Evolutionary conservation across 2,888 invertebrate genomes (phyloP).

Genomic region (Miltochrista miniata): DNA sequence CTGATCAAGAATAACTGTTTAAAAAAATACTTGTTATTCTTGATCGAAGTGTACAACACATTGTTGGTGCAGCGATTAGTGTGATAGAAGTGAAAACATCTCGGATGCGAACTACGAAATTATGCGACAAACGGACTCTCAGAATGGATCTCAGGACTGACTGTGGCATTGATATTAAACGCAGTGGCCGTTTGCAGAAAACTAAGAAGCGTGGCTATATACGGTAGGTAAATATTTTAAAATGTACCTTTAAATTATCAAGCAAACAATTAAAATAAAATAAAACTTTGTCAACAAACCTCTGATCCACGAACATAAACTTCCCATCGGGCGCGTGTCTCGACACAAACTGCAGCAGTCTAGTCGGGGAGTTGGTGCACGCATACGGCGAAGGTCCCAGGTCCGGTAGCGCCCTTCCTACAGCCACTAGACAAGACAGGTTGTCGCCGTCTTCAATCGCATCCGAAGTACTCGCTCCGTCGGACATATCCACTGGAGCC

Average conservation of each 20-base stretch:
- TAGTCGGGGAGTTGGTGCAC: slow-evolving; percentile 58
- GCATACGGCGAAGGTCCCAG: slow-evolving; percentile 63
- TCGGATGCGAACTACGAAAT: too few relatives aligned
- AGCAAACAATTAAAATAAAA: not conserved
- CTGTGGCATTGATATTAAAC: too few relatives aligned
- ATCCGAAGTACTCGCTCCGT: slow-evolving; percentile 86
- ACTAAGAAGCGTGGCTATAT: too few relatives aligned
- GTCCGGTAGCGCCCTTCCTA: slow-evolving; percentile 89
- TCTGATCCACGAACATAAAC: slow-evolving; percentile 96
- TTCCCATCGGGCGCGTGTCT: slow-evolving; percentile 95
- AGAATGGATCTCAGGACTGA: too few relatives aligned
- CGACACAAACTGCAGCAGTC: slow-evolving; percentile 90
- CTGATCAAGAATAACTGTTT: too few relatives aligned
- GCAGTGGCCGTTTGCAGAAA: too few relatives aligned
- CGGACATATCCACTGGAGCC: slow-evolving; percentile 90
- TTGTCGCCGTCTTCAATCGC: slow-evolving; percentile 82
- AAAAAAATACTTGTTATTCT: too few relatives aligned
- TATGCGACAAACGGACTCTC: too few relatives aligned
- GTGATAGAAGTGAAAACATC: too few relatives aligned
- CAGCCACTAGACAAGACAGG: slow-evolving; percentile 94
- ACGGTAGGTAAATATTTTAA: too few relatives aligned
- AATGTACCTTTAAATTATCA: not conserved
- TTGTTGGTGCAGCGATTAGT: too few relatives aligned
- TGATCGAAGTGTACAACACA: too few relatives aligned
- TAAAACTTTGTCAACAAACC: slow-evolving; percentile 75